Conservation (phyloP, 2,797 vertebrate genomes). For the Catostomus latipinnis region DNA sequence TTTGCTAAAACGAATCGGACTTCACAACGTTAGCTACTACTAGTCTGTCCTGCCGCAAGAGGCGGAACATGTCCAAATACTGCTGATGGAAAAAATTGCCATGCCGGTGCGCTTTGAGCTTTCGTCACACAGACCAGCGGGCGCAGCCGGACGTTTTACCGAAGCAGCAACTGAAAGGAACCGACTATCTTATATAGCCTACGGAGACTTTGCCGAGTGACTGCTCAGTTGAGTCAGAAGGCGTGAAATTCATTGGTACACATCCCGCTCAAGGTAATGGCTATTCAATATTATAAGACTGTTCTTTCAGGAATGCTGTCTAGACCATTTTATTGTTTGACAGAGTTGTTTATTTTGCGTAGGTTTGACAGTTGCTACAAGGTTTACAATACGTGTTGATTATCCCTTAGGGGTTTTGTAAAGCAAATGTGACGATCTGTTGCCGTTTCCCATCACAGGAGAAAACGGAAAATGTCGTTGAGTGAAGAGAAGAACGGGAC, state of each 20-base stretch:
- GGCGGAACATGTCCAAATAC: background rate
- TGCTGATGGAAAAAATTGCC: background rate
- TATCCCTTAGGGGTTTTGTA: background rate
- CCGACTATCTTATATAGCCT: background rate
- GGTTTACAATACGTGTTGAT: background rate
- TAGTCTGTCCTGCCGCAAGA: background rate
- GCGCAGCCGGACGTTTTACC: conserved; percentile 9
- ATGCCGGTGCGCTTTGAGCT: too few species aligned
- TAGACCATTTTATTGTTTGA: background rate
- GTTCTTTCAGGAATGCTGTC: background rate
- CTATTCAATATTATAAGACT: background rate
- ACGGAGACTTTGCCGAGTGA: background rate
- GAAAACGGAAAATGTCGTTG: conserved; percentile 18
- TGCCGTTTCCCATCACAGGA: conserved; percentile 1
- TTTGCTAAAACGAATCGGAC: too few species aligned
- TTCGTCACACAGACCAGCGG: background rate
- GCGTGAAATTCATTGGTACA: background rate
- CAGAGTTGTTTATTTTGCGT: background rate
- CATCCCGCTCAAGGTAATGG: background rate
- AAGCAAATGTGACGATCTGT: background rate
- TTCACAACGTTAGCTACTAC: too few species aligned
- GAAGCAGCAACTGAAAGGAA: background rate
- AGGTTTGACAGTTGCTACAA: background rate
- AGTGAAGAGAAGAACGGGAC: conserved; percentile 21
- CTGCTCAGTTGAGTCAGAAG: background rate